These are phyloP conservation scores for Apamea monoglypha DNA, from an alignment of 2,888 invertebrate species.

Conservation along the genomic window DNA sequence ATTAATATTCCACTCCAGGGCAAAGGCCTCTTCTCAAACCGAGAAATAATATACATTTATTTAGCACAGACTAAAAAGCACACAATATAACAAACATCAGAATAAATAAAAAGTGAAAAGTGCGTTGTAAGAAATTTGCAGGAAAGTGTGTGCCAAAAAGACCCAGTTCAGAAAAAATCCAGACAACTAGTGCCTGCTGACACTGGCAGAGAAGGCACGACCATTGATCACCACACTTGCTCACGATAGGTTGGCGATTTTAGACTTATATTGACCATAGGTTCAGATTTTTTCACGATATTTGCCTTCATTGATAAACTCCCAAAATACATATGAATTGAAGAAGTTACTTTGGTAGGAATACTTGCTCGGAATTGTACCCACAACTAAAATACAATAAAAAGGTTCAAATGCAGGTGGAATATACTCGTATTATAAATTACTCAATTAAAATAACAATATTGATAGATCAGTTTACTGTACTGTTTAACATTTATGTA, in stretches of 20 bases:
- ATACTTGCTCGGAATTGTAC: neutral
- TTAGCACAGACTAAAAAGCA: too few relatives aligned
- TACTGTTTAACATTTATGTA: too few relatives aligned
- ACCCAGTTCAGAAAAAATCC: too few relatives aligned
- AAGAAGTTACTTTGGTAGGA: too few relatives aligned
- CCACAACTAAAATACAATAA: neutral
- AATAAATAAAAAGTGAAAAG: too few relatives aligned
- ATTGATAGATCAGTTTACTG: neutral
- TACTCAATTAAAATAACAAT: neutral
- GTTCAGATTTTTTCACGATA: neutral
- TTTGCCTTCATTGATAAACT: neutral
- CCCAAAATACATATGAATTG: too few relatives aligned
- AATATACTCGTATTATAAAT: neutral
- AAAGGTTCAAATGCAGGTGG: neutral
- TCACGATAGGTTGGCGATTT: neutral
- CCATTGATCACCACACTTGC: neutral
- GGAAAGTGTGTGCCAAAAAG: too few relatives aligned
- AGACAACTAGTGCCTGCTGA: too few relatives aligned
- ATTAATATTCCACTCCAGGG: neutral
- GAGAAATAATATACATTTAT: neutral
- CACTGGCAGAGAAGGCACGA: neutral
- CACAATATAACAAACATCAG: too few relatives aligned
- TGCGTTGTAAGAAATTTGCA: too few relatives aligned
- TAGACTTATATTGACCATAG: neutral
- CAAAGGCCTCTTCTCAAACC: neutral